Evolutionary conservation across 2,113 vertebrate genomes (phyloP).

Genomic region (Synodontis membranacea): DNA sequence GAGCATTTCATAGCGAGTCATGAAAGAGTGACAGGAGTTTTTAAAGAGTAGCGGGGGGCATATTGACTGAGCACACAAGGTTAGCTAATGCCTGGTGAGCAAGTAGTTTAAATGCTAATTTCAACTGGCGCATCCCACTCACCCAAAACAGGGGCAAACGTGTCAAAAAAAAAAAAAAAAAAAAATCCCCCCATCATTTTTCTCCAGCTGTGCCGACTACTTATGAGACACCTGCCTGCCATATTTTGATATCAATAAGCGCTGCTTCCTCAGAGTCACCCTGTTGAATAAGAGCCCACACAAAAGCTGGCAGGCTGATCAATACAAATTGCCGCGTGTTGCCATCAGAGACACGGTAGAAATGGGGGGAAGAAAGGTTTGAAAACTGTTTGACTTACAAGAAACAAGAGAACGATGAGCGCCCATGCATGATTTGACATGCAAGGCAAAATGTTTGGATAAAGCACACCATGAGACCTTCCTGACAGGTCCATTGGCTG

Average conservation of each 20-base stretch:
- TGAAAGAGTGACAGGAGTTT: slow-evolving; percentile 43
- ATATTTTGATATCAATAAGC: slow-evolving; percentile 54
- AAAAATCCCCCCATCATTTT: slow-evolving; percentile 33
- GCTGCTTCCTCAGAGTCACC: slow-evolving; percentile 44
- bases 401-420: slow-evolving; percentile 55
- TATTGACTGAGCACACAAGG: slow-evolving; percentile 66
- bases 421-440: slow-evolving; percentile 63
- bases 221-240: slow-evolving; percentile 60
- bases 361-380: slow-evolving; percentile 42
- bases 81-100: slow-evolving; percentile 66
- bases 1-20: slow-evolving; percentile 42
- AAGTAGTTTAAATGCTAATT: slow-evolving; percentile 76
- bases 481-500: slow-evolving; percentile 65
- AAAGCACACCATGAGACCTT: slow-evolving; percentile 57
- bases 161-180: slow-evolving; percentile 34
- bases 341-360: slow-evolving; percentile 21
- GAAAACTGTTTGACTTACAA: slow-evolving; percentile 57
- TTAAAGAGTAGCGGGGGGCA: slow-evolving; percentile 58
- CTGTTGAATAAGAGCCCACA: slow-evolving; percentile 57
- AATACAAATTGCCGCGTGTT: slow-evolving; percentile 56
- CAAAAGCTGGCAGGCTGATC: slow-evolving; percentile 62
- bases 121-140: slow-evolving; percentile 14
- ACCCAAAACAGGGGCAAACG: slow-evolving; percentile 39
- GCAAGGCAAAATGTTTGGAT: slow-evolving; percentile 44
- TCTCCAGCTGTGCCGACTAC: slow-evolving; percentile 58